Base-by-base conservation (phyloP, 2,888 invertebrate genomes). In the Volucella zonaria region DNA sequence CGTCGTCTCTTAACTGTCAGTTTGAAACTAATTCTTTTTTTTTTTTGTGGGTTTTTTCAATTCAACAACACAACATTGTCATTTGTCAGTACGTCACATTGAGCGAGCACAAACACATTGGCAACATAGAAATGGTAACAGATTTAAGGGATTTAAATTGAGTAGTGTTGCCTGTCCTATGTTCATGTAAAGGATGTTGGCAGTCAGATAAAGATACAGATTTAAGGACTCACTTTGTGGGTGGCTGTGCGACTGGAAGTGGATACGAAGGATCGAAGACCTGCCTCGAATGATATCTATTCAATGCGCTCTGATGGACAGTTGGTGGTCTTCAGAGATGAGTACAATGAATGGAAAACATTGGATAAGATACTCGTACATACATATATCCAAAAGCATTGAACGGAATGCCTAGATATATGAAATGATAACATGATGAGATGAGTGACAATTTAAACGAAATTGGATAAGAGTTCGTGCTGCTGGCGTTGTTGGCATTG, bases 111-210 rank as follows among this genome's bases (percentile, higher is more conserved):
- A 52, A 40, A 49, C 45, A 59, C 51, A 76, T 45, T 59, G 43
- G 38, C 52, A 61, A 52, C 61, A 61, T 43, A 40, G 45, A 18
- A 62, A 68, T 62, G 45, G 77, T 47, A 77, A 70, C 77, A 77
- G 68, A 77, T 77, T 77, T 77, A 68, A 62, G 61, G 68, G 62
- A 68, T 77, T 68, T 76, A 68, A 68, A 76, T 68, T 67, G 68
- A 68, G 54, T 42, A 54, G 61, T 40, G 51, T 45, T 51, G 49
- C 15, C 38, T 40, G 40, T 18, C 40, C 42, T 68, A 15, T 68
- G 11, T 47, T 15, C 23, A 8, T 64, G 3, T 67, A 3, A 14
- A 42, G 52, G 67, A 62, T 64, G 45, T 18, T 47, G 40, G 3
- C 54, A 61, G 43, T 54, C 61, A 14, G 77, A 70, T 62, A 54